phyloP scores from a whole-genome alignment of 2,797 vertebrate species.

The Mormyrops boulengeri region DNA sequence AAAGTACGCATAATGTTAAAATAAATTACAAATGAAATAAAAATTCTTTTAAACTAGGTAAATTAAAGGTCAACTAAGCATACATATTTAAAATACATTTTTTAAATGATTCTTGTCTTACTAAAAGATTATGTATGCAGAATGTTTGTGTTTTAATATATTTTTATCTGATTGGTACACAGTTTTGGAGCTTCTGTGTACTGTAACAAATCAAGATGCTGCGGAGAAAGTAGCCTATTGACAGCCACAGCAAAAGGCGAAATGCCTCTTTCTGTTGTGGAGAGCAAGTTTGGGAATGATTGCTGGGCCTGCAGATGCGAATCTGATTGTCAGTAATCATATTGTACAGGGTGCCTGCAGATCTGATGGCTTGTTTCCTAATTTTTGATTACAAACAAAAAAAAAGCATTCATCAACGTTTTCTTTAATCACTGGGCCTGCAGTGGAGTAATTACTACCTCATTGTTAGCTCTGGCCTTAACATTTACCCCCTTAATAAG shows the following conservation, averaged over 20 bases:
- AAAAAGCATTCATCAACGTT: neutral
- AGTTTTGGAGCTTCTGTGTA: neutral
- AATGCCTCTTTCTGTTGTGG: neutral
- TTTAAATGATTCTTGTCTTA: neutral
- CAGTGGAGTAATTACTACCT: conserved; percentile 12
- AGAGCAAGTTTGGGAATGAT: neutral
- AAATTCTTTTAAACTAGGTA: neutral
- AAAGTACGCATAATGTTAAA: neutral
- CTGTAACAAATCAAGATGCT: neutral
- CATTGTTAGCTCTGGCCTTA: conserved; percentile 14
- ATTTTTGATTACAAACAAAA: conserved; percentile 12
- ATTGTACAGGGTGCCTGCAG: neutral
- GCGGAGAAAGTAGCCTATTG: neutral
- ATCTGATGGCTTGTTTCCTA: neutral
- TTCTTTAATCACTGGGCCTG: conserved; percentile 4
- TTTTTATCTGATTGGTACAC: neutral
- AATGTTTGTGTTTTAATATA: neutral
- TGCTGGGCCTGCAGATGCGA: conserved; percentile 9
- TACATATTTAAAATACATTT: neutral
- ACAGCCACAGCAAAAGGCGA: neutral
- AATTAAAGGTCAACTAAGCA: neutral
- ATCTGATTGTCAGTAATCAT: conserved; percentile 11
- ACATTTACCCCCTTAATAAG: conserved; percentile 12
- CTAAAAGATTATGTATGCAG: neutral
- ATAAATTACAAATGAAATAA: neutral